Evolutionary conservation across 2,797 vertebrate genomes (phyloP).

Genomic region (Eulemur coronatus): DNA sequence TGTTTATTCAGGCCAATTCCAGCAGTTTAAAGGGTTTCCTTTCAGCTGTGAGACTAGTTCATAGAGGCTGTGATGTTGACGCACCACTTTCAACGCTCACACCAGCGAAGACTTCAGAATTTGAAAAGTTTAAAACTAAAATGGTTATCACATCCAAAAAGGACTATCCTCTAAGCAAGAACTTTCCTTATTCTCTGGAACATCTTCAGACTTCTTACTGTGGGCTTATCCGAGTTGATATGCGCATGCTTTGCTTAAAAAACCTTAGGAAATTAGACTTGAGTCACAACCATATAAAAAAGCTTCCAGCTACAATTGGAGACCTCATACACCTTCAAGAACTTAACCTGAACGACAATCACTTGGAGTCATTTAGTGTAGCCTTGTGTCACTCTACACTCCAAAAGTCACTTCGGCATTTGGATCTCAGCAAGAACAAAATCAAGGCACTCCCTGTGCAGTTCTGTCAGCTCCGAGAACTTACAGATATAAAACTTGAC

Average conservation of each 20-base stretch:
- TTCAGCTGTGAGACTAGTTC: slow-evolving; percentile 91
- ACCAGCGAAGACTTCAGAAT: slow-evolving; percentile 92
- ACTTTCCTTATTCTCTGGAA: slow-evolving; percentile 94
- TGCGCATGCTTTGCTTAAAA: slow-evolving; percentile 92
- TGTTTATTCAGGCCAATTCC: slow-evolving; percentile 89
- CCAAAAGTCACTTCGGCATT: slow-evolving; percentile 90
- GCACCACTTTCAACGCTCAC: slow-evolving; percentile 89
- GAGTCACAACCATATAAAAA: slow-evolving; percentile 96
- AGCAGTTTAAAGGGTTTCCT: slow-evolving; percentile 94
- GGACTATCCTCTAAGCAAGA: slow-evolving; percentile 94
- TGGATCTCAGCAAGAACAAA: slow-evolving; percentile 96
- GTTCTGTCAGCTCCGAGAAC: slow-evolving; percentile 91
- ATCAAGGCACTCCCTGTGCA: slow-evolving; percentile 90
- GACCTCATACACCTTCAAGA: slow-evolving; percentile 93
- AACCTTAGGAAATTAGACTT: slow-evolving; percentile 93
- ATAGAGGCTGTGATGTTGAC: slow-evolving; percentile 88
- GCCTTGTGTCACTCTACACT: slow-evolving; percentile 92
- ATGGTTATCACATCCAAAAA: slow-evolving; percentile 93
- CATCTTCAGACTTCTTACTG: slow-evolving; percentile 97
- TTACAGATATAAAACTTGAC: slow-evolving; percentile 91
- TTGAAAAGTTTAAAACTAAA: slow-evolving; percentile 96
- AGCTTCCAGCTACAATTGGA: slow-evolving; percentile 92
- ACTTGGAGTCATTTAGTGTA: slow-evolving; percentile 91
- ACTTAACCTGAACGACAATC: slow-evolving; percentile 93
- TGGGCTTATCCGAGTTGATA: slow-evolving; percentile 92